Base-by-base conservation (phyloP, 2,113 vertebrate species). In the Tupaia tana region DNA sequence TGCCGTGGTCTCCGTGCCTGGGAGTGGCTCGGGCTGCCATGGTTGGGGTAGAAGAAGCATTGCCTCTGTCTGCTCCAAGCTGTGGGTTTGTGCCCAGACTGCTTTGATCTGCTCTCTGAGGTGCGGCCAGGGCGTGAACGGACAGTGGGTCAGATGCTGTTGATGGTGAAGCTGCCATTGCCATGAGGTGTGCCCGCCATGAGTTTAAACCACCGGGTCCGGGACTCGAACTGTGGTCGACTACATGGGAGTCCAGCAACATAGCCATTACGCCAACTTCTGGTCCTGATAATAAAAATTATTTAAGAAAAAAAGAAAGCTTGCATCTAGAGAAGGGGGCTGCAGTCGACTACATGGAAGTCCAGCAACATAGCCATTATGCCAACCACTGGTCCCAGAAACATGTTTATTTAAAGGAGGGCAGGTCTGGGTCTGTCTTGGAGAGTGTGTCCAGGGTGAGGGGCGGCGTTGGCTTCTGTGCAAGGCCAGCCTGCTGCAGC, bases 41-140 rank as follows among this genome's bases (percentile, higher is more conserved):
- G 9, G 77, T 1, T 2, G 5, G 54, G 77, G 27, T n/a, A 14
- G 22, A 71, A 56, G 66, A 16, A 18, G 24, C 27, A 0, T 2
- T 7, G 67, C 54, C 75, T 74, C 43, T 1, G 0, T 73, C 25
- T 3, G 7, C 25, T 20, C 31, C 12, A 3, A 2, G 14, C 22
- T 22, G 19, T 69, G 52, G 34, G 70, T 20, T 31, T 52, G 6
- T 15, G 31, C 10, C n/a, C 25, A 13, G 43, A 9, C 15, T 8
- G 31, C 52, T 69, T 22, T 3, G 6, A 0, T 11, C 8, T 31
- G 10, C 71, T 22, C 34, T 43, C 31, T 12, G 31, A 54, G 29
- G 20, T 73, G n/a, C 12, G 29, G 29, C 52, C 34, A 2, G 43
- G 43, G 43, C 43, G 43, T 43, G 43, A 43, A 43, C 43, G 43